Evolutionary conservation across 2,888 invertebrate genomes (phyloP).

Genomic region (Melikaiella ostensackeni): DNA sequence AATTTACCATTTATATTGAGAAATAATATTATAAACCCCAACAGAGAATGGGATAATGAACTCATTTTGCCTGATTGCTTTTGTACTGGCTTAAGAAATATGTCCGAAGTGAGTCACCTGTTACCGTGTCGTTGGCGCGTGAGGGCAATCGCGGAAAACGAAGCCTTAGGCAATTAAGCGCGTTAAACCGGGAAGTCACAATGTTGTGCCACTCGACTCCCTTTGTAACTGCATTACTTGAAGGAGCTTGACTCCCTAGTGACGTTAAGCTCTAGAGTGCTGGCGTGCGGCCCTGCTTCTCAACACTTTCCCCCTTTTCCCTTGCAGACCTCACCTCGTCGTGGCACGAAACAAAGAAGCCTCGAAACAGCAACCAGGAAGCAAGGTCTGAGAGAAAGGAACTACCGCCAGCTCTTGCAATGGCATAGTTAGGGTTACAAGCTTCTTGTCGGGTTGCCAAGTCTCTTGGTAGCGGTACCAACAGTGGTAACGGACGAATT

Average conservation of each 20-base stretch:
- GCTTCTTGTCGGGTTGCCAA: conserved; percentile 77
- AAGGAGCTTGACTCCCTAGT: conserved; percentile 50
- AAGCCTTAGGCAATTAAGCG: conserved; percentile 66
- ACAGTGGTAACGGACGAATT: conserved; percentile 39
- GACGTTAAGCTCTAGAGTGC: conserved; percentile 31
- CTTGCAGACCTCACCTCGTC: conserved; percentile 44
- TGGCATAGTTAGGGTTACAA: conserved; percentile 73
- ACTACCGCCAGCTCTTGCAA: conserved; percentile 54
- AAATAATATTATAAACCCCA: background rate
- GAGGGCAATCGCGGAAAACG: conserved; percentile 55
- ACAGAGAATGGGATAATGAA: background rate
- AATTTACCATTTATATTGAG: background rate
- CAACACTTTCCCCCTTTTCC: conserved; percentile 40
- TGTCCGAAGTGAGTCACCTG: background rate
- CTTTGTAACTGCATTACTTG: conserved; percentile 50
- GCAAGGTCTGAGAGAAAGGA: conserved; percentile 57
- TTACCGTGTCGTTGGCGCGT: conserved; percentile 17
- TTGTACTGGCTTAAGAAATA: background rate
- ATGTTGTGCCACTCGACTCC: conserved; percentile 58
- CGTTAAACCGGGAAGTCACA: conserved; percentile 58
- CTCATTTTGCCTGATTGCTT: background rate
- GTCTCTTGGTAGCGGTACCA: conserved; percentile 68
- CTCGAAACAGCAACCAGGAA: conserved; percentile 62
- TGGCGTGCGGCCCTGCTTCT: conserved; percentile 38
- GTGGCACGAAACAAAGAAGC: conserved; percentile 67